A percentile compares a stretch with the other conserved stretches of the same genome.
These are phyloP conservation scores for Melinopterus prodromus DNA, from an alignment of 2,888 invertebrate genomes.

Conservation along the genomic window DNA sequence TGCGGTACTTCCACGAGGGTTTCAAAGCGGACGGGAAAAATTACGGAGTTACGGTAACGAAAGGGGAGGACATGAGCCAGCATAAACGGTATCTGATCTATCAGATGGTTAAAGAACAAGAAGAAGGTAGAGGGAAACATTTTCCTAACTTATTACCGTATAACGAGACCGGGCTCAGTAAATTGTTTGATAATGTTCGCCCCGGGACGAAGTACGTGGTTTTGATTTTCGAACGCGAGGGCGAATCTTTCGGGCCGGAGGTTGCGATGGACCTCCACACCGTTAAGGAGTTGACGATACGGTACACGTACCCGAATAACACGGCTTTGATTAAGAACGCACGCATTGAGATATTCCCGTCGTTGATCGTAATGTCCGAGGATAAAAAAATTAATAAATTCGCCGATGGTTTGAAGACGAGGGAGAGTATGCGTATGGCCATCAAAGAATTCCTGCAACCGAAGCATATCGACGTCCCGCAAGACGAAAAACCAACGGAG, in stretches of 20 bases:
- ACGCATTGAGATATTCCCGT: slow-evolving; percentile 64
- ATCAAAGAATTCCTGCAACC: slow-evolving; percentile 65
- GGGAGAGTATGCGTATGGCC: slow-evolving; percentile 60
- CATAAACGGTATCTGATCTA: slow-evolving; percentile 67
- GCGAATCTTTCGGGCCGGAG: slow-evolving; percentile 71
- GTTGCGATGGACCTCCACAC: slow-evolving; percentile 72
- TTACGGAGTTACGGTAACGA: slow-evolving; percentile 68
- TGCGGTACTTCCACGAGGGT: slow-evolving; percentile 80
- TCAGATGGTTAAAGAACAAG: slow-evolving; percentile 70
- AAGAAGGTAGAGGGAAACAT: slow-evolving; percentile 64
- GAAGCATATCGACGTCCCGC: slow-evolving; percentile 49
- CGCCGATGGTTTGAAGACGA: slow-evolving; percentile 37
- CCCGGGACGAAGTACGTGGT: slow-evolving; percentile 66
- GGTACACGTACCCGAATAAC: slow-evolving; percentile 66
- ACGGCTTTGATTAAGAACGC: slow-evolving; percentile 63
- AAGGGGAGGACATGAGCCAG: slow-evolving; percentile 65
- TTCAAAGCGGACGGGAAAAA: slow-evolving; percentile 68
- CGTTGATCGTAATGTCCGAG: slow-evolving; percentile 63
- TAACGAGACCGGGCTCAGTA: slow-evolving; percentile 61
- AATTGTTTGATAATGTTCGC: slow-evolving; percentile 65
- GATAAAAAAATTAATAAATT: slow-evolving; percentile 47
- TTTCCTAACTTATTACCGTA: slow-evolving; percentile 75
- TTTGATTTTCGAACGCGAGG: slow-evolving; percentile 71
- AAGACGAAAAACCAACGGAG: slow-evolving; percentile 39
- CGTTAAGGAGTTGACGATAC: slow-evolving; percentile 66